Evolutionary conservation across 2,113 vertebrate species (phyloP), one percentile per base, ranked within the genome.

Genomic region (Rhinopomastus cyanomelas): DNA sequence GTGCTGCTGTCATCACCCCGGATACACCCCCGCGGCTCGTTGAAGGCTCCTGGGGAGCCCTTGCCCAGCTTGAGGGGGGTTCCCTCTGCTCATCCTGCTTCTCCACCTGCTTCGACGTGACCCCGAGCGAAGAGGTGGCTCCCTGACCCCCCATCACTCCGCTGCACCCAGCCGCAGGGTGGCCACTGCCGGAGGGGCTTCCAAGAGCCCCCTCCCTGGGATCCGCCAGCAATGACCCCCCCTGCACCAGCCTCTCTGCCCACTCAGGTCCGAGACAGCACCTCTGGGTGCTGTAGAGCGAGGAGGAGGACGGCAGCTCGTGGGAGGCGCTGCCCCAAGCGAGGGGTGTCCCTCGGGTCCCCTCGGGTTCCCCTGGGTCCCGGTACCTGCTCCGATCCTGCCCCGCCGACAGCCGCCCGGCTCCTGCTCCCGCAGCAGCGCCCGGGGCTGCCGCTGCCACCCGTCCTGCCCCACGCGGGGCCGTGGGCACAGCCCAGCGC

Each of bases 21-120:
- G 92, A 88, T 88, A 87, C 69, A 3, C 90, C 90, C 92, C 94
- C 87, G 55, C 55, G 15, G n/a, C n/a, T n/a, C n/a, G n/a, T n/a
- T n/a, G n/a, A n/a, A n/a, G n/a, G n/a, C n/a, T n/a, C n/a, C n/a
- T n/a, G n/a, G n/a, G n/a, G n/a, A n/a, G n/a, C n/a, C n/a, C n/a
- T n/a, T n/a, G n/a, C n/a, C n/a, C n/a, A n/a, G n/a, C n/a, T n/a
- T n/a, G n/a, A n/a, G n/a, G n/a, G n/a, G n/a, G n/a, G n/a, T 60
- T 57, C 68, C 42, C n/a, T 87, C 88, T 5, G 1, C 80, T 34
- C 51, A 4, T 39, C 51, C 68, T 39, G 0, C n/a, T 69, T 80
- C 69, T 9, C 26, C 68, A 5, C 68, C 68, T 3, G 30, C 19
- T 74, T 8, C 11, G 52, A 9, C 11, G 60, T 0, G 8, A 12